Conservation (phyloP, 2,113 vertebrate genomes). For the Eonycteris spelaea region DNA sequence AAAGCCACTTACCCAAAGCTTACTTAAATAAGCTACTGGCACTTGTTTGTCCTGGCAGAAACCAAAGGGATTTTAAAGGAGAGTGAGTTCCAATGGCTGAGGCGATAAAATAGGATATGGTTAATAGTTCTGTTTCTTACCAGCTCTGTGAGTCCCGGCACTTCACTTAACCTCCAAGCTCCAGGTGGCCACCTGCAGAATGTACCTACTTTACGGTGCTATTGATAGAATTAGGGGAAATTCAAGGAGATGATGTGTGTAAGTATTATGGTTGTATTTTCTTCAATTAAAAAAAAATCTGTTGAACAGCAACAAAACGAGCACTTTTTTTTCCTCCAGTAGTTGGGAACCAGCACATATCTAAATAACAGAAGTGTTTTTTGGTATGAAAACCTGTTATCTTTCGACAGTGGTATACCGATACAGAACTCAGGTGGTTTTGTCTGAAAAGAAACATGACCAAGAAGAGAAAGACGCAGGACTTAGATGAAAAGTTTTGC, state of each 20-base stretch:
- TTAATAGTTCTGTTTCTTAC: not conserved
- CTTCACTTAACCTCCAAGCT: not conserved
- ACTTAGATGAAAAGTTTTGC: not conserved
- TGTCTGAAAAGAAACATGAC: not conserved
- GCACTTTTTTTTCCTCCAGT: not conserved
- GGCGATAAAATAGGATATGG: not conserved
- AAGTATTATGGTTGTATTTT: not conserved
- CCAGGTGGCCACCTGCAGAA: not conserved
- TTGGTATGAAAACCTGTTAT: not conserved
- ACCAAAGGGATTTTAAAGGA: not conserved
- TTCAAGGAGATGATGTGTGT: not conserved
- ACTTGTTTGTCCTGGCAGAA: not conserved
- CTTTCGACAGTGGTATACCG: not conserved
- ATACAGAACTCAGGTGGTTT: not conserved
- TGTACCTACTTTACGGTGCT: accelerated
- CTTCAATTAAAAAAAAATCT: not conserved
- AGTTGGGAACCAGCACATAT: not conserved
- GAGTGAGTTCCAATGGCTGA: not conserved
- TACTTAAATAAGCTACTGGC: not conserved
- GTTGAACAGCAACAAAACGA: not conserved
- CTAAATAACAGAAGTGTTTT: not conserved
- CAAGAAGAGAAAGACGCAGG: not conserved
- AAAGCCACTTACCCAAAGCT: not conserved
- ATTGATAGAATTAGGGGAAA: not conserved
- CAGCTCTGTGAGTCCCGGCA: not conserved